Evolutionary conservation across 1,140 invertebrate genomes (phyloP), one percentile per base, ranked within the genome.

Genomic region (Plodia interpunctella): DNA sequence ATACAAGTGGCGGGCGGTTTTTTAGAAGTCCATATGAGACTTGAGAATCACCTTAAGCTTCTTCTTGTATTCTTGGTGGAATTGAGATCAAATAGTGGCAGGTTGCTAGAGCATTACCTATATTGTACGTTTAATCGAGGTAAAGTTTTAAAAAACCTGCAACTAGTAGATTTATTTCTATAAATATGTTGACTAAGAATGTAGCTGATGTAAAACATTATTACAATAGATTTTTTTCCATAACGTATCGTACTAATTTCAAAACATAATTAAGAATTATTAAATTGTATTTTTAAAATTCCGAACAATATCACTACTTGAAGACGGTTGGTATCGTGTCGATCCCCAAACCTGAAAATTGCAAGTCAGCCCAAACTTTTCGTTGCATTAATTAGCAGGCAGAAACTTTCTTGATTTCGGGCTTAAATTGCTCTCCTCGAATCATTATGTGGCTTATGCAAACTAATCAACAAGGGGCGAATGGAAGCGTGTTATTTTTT

Each of bases 381-480:
- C 72, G 79, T 76, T 84, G 76, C 77, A 83, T 83, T 80, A 76
- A 84, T 82, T 79, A 84, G 78, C 74, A 72, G 76, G 62, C 70
- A 70, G 51, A 67, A 79, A 81, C 78, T 75, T 78, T 78, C 72
- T 74, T 78, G 71, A 80, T 78, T 74, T 70, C 60, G 61, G 70
- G 69, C 69, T 71, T 68, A 72, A 77, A 79, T 82, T 80, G 76
- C 64, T 64, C 71, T 65, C 56, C 66, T 56, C 49, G 38, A 72
- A 65, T 76, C 71, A 74, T 76, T 69, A 70, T 66, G 74, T 77
- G 38, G 13, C 38, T 44, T 44, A 44, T 44, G n/a, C 38, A 44
- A 44, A 44, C 38, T 44, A 44, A 44, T 44, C 38, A 44, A 44
- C 5, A 44, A 11, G 38, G 13, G 15, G 38, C 38, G 38, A 44